phyloP scores from a whole-genome alignment of 1,140 invertebrate genomes.

The Drosophila sproati region DNA sequence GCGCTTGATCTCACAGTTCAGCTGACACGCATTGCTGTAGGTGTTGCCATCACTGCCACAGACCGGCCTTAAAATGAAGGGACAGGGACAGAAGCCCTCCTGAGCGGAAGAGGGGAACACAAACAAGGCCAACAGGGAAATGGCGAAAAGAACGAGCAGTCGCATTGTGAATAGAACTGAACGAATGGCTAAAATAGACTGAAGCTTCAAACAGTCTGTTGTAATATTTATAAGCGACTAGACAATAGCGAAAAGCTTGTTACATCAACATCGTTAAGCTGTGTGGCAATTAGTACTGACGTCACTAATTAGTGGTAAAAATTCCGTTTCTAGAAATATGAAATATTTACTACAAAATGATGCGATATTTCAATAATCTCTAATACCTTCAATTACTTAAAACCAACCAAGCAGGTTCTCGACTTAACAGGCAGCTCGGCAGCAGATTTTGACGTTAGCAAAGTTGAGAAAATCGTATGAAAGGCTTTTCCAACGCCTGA shows the following conservation, averaged over 20 bases:
- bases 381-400: background rate
- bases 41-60: slow-evolving; percentile 63
- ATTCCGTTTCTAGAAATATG: background rate
- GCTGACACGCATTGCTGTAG: slow-evolving; percentile 66
- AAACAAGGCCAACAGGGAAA: slow-evolving; percentile 47
- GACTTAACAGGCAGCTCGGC: background rate
- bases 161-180: slow-evolving; percentile 54
- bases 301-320: slow-evolving; percentile 2
- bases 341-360: background rate
- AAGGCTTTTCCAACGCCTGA: slow-evolving; percentile 52
- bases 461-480: slow-evolving; percentile 37
- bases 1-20: slow-evolving; percentile 47
- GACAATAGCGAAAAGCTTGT: background rate
- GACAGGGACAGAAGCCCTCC: slow-evolving; percentile 48
- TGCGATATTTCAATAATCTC: slow-evolving; percentile 16
- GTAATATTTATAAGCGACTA: slow-evolving; percentile 32
- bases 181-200: slow-evolving; percentile 50
- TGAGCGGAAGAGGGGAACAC: slow-evolving; percentile 19
- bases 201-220: slow-evolving; percentile 29
- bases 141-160: slow-evolving; percentile 45
- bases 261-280: background rate
- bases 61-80: slow-evolving; percentile 53
- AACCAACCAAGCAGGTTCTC: background rate
- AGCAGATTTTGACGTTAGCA: slow-evolving; percentile 54
- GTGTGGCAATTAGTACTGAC: background rate